Evolutionary conservation across 1,140 invertebrate genomes (phyloP), one percentile per base, ranked within the genome.

Genomic region (Himalopsyche phryganea): DNA sequence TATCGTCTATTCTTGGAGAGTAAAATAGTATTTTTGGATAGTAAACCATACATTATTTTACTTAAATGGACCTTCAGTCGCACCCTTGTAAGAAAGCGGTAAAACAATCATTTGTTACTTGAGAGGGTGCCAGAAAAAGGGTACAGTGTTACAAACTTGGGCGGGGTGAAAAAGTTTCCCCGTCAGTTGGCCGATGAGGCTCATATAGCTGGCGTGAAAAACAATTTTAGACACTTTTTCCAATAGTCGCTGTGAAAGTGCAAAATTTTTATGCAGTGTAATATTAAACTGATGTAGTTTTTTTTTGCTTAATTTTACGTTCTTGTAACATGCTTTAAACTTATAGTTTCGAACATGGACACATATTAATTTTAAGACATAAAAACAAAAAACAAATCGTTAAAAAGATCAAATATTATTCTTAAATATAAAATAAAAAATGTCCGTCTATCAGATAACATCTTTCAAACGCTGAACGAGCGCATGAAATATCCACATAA

Each of bases 1-100:
- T 11, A 11, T 13, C 15, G 11, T 40, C 15, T 40, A 40, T 13
- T 40, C 15, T 40, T 11, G 3, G 3, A 40, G 4, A 13, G 15
- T 40, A 11, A 40, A n/a, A 40, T 40, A 13, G 3, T 13, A 13
- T 40, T 40, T 40, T 40, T 13, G 11, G 38, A 40, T 15, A 48
- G 32, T 36, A 33, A 23, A 56, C 53, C 46, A 56, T 56, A 48
- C 18, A 56, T 56, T 56, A 56, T 41, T 23, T 48, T 56, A 28
- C 53, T 49, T 48, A 56, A 56, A 48, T 13, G 46, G 33, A 38
- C 45, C 46, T 48, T 33, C 18, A 40, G 53, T 48, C 20, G 33
- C 33, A 56, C 45, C 53, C 53, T 55, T 48, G 53, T 56, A 56
- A 32, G 45, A 56, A 56, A 56, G 53, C 36, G 45, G 53, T 56